Evolutionary conservation across 2,888 invertebrate genomes (phyloP).

Genomic region (Blera fallax): DNA sequence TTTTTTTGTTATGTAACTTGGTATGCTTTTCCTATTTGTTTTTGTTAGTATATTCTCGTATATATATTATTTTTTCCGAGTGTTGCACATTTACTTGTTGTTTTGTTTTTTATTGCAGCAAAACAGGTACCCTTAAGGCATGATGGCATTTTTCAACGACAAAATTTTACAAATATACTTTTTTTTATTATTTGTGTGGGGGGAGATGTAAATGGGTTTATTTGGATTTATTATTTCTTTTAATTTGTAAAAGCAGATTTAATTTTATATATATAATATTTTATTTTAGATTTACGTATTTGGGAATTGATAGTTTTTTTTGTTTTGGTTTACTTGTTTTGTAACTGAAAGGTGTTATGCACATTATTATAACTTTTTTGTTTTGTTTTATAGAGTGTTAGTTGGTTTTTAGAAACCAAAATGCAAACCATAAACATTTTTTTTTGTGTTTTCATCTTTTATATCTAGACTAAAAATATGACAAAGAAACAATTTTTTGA

Average conservation of each 20-base stretch:
- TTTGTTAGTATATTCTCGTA: constrained; percentile 36
- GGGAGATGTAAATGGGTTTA: constrained; percentile 51
- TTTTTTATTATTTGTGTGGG: constrained; percentile 13
- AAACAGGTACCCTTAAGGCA: constrained; percentile 74
- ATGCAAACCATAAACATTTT: constrained; percentile 35
- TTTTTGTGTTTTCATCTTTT: neutral
- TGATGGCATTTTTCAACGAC: constrained; percentile 68
- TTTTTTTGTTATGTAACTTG: constrained; percentile 5
- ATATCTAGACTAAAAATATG: constrained; percentile 1
- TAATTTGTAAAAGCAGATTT: constrained; percentile 42
- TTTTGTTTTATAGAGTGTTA: neutral
- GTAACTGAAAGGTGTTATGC: constrained; percentile 63
- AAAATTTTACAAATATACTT: constrained; percentile 59
- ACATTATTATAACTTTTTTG: constrained; percentile 21
- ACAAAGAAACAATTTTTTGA: constrained; percentile 4
- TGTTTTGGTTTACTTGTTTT: constrained; percentile 28
- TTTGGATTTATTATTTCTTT: constrained; percentile 15
- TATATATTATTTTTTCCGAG: constrained; percentile 48
- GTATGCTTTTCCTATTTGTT: constrained; percentile 49
- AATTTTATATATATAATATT: constrained; percentile 22
- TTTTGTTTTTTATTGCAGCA: constrained; percentile 57
- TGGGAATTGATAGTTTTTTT: constrained; percentile 40
- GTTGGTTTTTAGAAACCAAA: constrained; percentile 35
- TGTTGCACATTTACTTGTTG: constrained; percentile 57
- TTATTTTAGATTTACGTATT: constrained; percentile 47